Conservation (phyloP, 2,113 vertebrate species). For the Coptodon rendalli region DNA sequence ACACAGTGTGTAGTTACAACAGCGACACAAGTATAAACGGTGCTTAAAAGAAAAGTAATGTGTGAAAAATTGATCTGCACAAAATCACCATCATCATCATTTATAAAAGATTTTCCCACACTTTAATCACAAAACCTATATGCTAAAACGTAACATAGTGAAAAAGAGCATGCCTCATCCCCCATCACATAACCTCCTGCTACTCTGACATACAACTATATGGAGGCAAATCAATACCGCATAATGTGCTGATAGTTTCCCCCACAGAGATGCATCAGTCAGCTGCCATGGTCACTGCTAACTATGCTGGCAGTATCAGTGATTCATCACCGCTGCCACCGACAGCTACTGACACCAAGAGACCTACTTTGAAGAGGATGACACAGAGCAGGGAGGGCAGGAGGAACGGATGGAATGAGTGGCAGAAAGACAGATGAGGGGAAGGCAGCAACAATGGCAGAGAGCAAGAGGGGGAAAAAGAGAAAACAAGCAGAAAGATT, state of each 20-base stretch:
- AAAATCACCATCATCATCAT: not conserved
- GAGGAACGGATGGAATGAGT: not conserved
- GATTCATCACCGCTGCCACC: conserved; percentile 43
- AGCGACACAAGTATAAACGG: not conserved
- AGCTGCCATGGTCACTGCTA: conserved; percentile 41
- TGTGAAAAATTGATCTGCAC: not conserved
- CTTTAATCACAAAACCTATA: not conserved
- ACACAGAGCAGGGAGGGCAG: not conserved
- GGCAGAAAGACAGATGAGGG: conserved; percentile 21
- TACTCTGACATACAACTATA: conserved; percentile 6
- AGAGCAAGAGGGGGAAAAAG: not conserved
- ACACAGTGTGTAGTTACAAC: not conserved
- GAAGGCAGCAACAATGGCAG: not conserved
- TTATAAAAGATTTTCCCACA: not conserved
- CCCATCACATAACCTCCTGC: not conserved
- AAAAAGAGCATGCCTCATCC: not conserved
- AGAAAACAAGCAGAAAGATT: not conserved
- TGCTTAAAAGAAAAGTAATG: not conserved
- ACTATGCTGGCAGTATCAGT: conserved; percentile 33
- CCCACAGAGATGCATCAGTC: conserved; percentile 39
- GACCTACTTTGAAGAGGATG: conserved; percentile 38
- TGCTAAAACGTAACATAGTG: not conserved
- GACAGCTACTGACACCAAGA: conserved; percentile 38
- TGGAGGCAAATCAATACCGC: conserved; percentile 44
- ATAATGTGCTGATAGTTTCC: conserved; percentile 48